A percentile compares a stretch with the other conserved stretches of the same genome.
These are phyloP conservation scores for Etheostoma perlongum DNA, from an alignment of 2,797 vertebrate species.

Conservation along the genomic window DNA sequence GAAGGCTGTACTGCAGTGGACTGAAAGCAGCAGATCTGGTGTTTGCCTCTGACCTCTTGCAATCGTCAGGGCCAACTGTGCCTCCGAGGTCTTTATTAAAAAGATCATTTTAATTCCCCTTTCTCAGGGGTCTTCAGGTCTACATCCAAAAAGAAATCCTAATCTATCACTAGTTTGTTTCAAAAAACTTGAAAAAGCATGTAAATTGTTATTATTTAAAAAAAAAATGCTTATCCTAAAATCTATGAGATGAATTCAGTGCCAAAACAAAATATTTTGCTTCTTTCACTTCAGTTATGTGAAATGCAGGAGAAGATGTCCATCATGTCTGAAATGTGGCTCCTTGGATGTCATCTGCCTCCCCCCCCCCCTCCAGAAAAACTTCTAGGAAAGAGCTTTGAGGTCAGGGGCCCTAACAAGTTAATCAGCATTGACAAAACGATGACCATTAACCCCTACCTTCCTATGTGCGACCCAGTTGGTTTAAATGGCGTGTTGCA, in stretches of 20 bases:
- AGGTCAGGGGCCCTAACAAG: not conserved
- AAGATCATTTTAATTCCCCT: no score
- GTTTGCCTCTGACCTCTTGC: no score
- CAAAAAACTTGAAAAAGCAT: not conserved
- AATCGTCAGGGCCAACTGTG: no score
- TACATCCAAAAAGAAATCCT: not conserved
- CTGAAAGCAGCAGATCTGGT: not conserved
- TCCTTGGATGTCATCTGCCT: slow-evolving; percentile 27
- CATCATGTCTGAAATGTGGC: slow-evolving; percentile 15
- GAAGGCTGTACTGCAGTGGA: not conserved
- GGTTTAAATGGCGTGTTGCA: slow-evolving; percentile 7
- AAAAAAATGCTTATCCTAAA: not conserved
- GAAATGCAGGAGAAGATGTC: not conserved
- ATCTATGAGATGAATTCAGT: not conserved
- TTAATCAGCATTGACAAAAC: not conserved
- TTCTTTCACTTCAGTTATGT: not conserved
- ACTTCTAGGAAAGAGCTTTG: not conserved
- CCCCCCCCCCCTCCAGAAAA: slow-evolving; percentile 29
- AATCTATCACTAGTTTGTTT: not conserved
- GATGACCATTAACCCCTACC: slow-evolving; percentile 3
- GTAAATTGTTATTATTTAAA: not conserved
- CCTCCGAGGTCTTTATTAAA: no score
- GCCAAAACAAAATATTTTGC: not conserved
- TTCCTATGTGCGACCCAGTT: not conserved
- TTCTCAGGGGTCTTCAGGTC: not conserved